Conservation (phyloP, 2,113 vertebrate species). For the Fregetta grallaria region DNA sequence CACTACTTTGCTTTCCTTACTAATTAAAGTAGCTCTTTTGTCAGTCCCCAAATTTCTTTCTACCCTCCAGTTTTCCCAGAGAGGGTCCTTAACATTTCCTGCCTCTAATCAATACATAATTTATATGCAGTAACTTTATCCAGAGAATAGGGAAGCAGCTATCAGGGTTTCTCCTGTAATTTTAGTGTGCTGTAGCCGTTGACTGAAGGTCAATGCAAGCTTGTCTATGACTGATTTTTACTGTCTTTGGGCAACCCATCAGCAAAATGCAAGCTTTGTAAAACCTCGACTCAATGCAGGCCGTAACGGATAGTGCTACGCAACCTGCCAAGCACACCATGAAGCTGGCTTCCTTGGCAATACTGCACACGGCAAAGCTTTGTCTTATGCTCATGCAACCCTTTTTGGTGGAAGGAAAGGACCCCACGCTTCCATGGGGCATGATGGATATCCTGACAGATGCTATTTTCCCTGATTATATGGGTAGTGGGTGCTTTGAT, state of each 20-base stretch:
- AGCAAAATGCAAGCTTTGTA: constrained; percentile 43
- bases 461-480: not conserved
- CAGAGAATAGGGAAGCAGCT: not conserved
- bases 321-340: not conserved
- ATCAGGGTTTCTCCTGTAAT: not conserved
- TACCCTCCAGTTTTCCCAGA: not conserved
- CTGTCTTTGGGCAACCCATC: constrained; percentile 19
- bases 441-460: not conserved
- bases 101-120: constrained; percentile 13
- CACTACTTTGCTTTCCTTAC: not conserved
- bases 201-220: constrained; percentile 11
- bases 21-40: not conserved
- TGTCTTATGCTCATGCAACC: rapidly evolving
- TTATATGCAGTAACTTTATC: constrained; percentile 12
- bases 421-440: rapidly evolving
- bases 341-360: not conserved
- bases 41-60: not conserved
- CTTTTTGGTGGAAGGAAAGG: not conserved
- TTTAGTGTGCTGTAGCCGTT: not conserved
- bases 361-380: not conserved
- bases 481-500: not conserved
- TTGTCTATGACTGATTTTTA: constrained; percentile 48
- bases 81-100: not conserved
- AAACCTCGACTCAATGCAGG: not conserved
- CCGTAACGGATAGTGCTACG: not conserved